phyloP scores from a whole-genome alignment of 2,888 invertebrate species.

The Agrenia bidenticulata region DNA sequence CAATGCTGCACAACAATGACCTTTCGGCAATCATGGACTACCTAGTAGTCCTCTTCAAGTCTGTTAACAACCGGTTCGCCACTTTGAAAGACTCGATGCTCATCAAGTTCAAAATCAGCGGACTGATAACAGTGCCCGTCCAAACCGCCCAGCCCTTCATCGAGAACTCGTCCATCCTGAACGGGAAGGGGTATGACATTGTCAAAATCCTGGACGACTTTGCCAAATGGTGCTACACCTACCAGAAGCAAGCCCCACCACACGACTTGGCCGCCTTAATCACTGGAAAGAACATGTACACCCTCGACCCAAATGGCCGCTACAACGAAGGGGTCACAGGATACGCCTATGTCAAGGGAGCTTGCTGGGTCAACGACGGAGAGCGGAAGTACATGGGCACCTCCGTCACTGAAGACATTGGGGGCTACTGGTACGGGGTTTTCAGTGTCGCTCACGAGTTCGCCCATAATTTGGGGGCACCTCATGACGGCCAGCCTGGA shows the following conservation, averaged over 20 bases:
- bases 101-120: slow-evolving; percentile 28
- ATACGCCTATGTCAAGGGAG: slow-evolving; percentile 31
- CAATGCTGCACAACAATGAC: slow-evolving; percentile 18
- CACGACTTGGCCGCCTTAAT: slow-evolving; percentile 43
- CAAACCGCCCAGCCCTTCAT: slow-evolving; percentile 35
- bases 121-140: slow-evolving; percentile 27
- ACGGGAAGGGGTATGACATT: slow-evolving; percentile 30
- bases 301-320: slow-evolving; percentile 13
- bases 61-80: slow-evolving; percentile 44
- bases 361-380: slow-evolving; percentile 33
- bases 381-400: slow-evolving; percentile 18
- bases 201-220: slow-evolving; percentile 33
- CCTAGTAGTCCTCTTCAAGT: slow-evolving; percentile 42
- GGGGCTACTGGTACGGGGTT: slow-evolving; percentile 41
- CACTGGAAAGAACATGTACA: slow-evolving; percentile 38
- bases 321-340: slow-evolving; percentile 30
- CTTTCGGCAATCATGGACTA: slow-evolving; percentile 33
- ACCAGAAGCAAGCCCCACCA: slow-evolving; percentile 20
- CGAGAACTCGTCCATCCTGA: slow-evolving; percentile 30
- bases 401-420: slow-evolving; percentile 41
- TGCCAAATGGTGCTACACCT: slow-evolving; percentile 32
- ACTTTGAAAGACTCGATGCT: slow-evolving; percentile 38
- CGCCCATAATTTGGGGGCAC: slow-evolving; percentile 44
- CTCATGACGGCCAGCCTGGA: slow-evolving; percentile 39
- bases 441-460: slow-evolving; percentile 49